Conservation (phyloP, 1,140 invertebrate genomes). For the Galleria mellonella region DNA sequence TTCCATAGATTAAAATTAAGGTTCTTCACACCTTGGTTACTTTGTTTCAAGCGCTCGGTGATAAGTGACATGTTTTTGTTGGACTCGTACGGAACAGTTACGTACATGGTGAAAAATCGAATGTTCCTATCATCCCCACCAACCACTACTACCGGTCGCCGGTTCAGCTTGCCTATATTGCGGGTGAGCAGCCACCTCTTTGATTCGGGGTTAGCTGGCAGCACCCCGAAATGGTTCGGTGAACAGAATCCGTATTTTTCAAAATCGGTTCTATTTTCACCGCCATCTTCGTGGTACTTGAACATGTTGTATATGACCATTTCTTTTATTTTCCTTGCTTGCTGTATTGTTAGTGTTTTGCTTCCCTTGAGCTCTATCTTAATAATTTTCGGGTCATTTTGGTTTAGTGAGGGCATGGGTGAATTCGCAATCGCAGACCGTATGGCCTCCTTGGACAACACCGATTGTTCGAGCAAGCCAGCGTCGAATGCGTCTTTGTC, state of each 20-base stretch:
- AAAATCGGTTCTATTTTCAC: conserved; percentile 40
- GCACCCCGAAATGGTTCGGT: conserved; percentile 41
- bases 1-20: conserved; percentile 55
- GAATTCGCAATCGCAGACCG: conserved; percentile 13
- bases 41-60: conserved; percentile 33
- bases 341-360: conserved; percentile 25
- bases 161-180: conserved; percentile 32
- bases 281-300: conserved; percentile 36
- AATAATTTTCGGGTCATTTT: conserved; percentile 23
- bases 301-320: conserved; percentile 41
- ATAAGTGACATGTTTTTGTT: conserved; percentile 10
- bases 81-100: conserved; percentile 20
- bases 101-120: conserved; percentile 32
- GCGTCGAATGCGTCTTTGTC: conserved; percentile 57
- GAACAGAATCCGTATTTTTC: conserved; percentile 42
- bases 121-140: conserved; percentile 29
- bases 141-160: conserved; percentile 25
- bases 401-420: conserved; percentile 32
- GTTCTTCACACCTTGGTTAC: conserved; percentile 48
- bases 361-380: conserved; percentile 40
- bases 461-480: conserved; percentile 34
- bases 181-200: conserved; percentile 34
- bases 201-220: conserved; percentile 49
- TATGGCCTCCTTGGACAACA: conserved; percentile 10
- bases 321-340: conserved; percentile 49